Evolutionary conservation across 2,113 vertebrate species (phyloP).

Genomic region (Crotalus helleri): DNA sequence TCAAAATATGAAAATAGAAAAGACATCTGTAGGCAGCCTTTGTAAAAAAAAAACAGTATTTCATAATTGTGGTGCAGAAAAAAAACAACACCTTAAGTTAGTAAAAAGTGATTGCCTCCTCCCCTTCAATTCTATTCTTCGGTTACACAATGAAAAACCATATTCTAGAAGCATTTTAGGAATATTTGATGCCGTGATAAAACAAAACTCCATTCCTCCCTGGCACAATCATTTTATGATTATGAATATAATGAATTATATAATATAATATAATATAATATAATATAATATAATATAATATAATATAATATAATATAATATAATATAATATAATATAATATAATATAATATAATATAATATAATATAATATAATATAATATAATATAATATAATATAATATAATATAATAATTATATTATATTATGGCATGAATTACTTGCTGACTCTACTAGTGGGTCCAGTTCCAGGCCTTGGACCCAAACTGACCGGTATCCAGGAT

Average conservation of each 20-base stretch:
- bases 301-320: too few species aligned
- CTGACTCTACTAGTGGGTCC: background rate
- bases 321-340: too few species aligned
- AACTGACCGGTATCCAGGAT: background rate
- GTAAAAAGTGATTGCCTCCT: background rate
- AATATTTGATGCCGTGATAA: background rate
- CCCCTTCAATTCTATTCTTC: background rate
- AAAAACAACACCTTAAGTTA: background rate
- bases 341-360: too few species aligned
- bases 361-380: too few species aligned
- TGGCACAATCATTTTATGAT: background rate
- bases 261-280: too few species aligned
- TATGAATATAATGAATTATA: too few species aligned
- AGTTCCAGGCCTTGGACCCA: background rate
- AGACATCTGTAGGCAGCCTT: background rate
- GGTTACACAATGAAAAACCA: background rate
- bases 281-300: too few species aligned
- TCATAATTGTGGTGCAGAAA: background rate
- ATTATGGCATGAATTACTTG: background rate
- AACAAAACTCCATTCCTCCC: background rate
- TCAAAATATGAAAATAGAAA: background rate
- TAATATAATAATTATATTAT: too few species aligned
- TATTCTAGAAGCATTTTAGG: background rate
- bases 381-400: too few species aligned
- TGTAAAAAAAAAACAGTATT: background rate